Conservation (phyloP, 2,888 invertebrate species). For the Acrobasis repandana region DNA sequence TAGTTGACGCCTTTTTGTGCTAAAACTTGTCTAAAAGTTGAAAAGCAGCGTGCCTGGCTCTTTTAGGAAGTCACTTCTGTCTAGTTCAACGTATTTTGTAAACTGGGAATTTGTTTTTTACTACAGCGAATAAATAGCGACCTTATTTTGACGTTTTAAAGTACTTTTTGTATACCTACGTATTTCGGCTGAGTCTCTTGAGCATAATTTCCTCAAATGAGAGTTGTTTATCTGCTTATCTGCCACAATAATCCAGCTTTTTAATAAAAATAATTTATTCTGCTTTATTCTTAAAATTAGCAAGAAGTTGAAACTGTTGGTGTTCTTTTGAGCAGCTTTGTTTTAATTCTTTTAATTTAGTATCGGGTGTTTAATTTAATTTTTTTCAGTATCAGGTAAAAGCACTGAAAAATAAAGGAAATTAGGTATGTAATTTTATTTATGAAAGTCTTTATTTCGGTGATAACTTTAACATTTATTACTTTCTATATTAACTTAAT, state of each 20-base stretch:
- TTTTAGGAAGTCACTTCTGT: conserved; percentile 20
- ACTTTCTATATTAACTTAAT: too few relatives aligned
- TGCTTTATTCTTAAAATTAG: neutral
- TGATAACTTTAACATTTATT: too few relatives aligned
- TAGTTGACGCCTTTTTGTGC: conserved; percentile 21
- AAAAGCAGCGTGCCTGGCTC: conserved; percentile 8
- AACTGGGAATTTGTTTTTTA: conserved; percentile 7
- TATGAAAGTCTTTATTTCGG: too few relatives aligned
- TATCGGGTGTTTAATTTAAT: too few relatives aligned
- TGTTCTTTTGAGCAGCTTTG: neutral
- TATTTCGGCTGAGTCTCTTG: neutral
- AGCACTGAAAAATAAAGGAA: too few relatives aligned
- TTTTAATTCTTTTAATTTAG: too few relatives aligned
- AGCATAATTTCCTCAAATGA: conserved; percentile 22
- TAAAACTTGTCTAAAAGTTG: conserved; percentile 23
- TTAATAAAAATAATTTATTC: neutral
- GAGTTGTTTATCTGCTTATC: conserved; percentile 21
- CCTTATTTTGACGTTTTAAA: neutral
- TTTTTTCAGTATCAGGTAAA: too few relatives aligned
- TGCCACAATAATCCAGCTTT: conserved; percentile 3
- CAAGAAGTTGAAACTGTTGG: neutral
- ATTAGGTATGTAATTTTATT: too few relatives aligned
- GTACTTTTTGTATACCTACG: neutral
- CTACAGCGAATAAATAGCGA: neutral
- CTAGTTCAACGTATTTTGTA: conserved; percentile 15